Base-by-base conservation (phyloP, 2,888 invertebrate genomes). In the Heliconius ismenius region DNA sequence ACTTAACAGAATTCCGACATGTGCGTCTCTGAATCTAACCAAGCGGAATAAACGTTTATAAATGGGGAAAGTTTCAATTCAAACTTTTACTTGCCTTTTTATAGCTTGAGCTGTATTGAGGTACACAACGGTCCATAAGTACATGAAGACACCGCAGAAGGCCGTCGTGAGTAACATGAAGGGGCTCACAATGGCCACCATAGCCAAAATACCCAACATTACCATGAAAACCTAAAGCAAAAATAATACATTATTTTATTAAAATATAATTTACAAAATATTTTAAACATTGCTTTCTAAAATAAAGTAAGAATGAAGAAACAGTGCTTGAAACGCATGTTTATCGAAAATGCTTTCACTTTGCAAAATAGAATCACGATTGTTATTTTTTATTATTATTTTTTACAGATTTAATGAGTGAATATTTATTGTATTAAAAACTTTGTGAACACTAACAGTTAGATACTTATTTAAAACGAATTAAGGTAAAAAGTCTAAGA, bases 141-240 rank as follows among this genome's bases (percentile, higher is more conserved):
- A 95, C 91, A 97, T 97, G 43, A 96, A 84, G 15, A 95, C 80
- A 10, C 95, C 95, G 80, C 97, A 94, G 4, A 96, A 89, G 0
- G 95, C 82, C 43, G 96, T 95, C 0, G 96, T 95, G 72, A 96
- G 85, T 81, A 96, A 86, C 91, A 96, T 96, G 93, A 95, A 95
- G 43, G 96, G 96, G 84, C 95, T 96, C 67, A 97, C 95, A 60
- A 96, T 95, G 7, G 96, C 95, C 18, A 97, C 96, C 94, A 97
- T 96, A 28, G 95, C 89, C 70, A 97, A 89, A 79, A 97, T 96
- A 80, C 97, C 97, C 60, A 95, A 76, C 70, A 70, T 70, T 24
- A 70, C 70, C 70, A 70, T 70, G 58, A 70, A 70, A 13, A 70
- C 32, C 70, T 70, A 36, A 36, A 70, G 32, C 13, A 70, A 36